A percentile compares a stretch with the other conserved stretches of the same genome.
Evolutionary conservation across 2,888 invertebrate genomes (phyloP).

Genomic region (Melipona bicolor): DNA sequence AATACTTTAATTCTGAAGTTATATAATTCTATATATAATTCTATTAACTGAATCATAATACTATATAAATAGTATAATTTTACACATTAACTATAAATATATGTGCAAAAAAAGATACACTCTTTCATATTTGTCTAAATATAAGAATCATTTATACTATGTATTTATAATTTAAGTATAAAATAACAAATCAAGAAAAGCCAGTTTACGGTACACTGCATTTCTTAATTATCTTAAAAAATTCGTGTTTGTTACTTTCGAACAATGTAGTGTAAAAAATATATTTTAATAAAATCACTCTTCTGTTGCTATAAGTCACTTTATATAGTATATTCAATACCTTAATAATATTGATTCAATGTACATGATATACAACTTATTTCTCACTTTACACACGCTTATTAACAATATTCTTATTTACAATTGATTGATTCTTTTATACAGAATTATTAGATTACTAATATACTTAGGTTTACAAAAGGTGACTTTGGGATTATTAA

Average conservation of each 20-base stretch:
- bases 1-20: conserved; percentile 33
- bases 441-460: conserved; percentile 54
- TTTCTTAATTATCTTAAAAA: conserved; percentile 36
- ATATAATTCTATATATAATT: background rate
- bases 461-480: conserved; percentile 75
- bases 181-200: conserved; percentile 25
- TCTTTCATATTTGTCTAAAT: conserved; percentile 19
- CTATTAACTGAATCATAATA: conserved; percentile 13
- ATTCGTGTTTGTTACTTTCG: conserved; percentile 32
- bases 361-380: conserved; percentile 65
- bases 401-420: conserved; percentile 60
- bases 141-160: conserved; percentile 39
- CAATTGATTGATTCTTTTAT: conserved; percentile 54
- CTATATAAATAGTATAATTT: conserved; percentile 4
- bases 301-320: conserved; percentile 52
- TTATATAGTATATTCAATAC: conserved; percentile 61
- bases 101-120: conserved; percentile 30
- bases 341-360: conserved; percentile 55
- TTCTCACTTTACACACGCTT: conserved; percentile 37
- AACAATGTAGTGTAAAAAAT: conserved; percentile 60
- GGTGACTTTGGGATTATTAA: conserved; percentile 74
- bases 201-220: conserved; percentile 41
- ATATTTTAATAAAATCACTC: conserved; percentile 62
- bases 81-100: conserved; percentile 38
- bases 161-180: conserved; percentile 31